A percentile compares a stretch with the other conserved stretches of the same genome.
Conservation (phyloP, 2,888 invertebrate species). For the Frankliniella intonsa region DNA sequence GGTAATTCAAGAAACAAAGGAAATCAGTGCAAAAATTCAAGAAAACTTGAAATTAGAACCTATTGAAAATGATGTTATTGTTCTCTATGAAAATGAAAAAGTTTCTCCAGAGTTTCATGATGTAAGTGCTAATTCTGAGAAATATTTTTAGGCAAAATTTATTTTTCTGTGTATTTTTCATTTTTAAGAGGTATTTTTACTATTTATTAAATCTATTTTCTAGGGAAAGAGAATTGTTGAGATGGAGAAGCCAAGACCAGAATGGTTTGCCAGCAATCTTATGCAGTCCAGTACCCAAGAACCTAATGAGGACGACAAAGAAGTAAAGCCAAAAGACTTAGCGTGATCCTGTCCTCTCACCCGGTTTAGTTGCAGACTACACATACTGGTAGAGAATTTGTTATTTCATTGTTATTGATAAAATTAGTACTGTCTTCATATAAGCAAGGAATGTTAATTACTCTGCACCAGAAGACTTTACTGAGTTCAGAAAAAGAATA, state of each 20-base stretch:
- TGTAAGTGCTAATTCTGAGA: conserved; percentile 40
- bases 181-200: conserved; percentile 1
- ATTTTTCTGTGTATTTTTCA: conserved; percentile 27
- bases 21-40: conserved; percentile 71
- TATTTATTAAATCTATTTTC: conserved; percentile 30
- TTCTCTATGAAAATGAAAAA: conserved; percentile 72
- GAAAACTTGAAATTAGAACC: conserved; percentile 64
- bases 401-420: no score
- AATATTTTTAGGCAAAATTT: conserved; percentile 22
- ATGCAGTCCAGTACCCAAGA: conserved; percentile 72
- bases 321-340: conserved; percentile 48
- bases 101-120: conserved; percentile 48
- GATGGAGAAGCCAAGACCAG: conserved; percentile 75
- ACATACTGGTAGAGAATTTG: no score
- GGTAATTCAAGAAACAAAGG: conserved; percentile 74
- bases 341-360: conserved; percentile 33
- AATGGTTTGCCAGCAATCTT: conserved; percentile 84
- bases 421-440: no score
- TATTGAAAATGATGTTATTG: conserved; percentile 77
- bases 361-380: not conserved
- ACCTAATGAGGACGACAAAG: conserved; percentile 55
- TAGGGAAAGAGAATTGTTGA: conserved; percentile 73
- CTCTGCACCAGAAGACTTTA: not conserved
- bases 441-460: not conserved
- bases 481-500: no score